Evolutionary conservation across 2,888 invertebrate species (phyloP), one percentile per base, ranked within the genome.

Genomic region (Sialis fuliginosa): DNA sequence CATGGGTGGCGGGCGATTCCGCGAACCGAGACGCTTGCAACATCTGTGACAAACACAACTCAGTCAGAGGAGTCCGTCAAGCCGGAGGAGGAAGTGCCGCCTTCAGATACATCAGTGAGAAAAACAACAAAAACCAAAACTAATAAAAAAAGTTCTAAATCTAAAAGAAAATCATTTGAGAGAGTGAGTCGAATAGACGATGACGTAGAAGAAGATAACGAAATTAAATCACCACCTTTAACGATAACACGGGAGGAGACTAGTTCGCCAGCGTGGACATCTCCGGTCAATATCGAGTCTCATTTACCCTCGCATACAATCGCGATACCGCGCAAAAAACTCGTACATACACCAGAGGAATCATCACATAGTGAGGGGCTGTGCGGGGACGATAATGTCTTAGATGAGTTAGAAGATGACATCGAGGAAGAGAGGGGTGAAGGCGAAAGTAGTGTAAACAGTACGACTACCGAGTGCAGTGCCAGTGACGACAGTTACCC

Each of bases 1-100:
- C 73, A 75, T 62, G 86, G 87, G 57, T 87, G 87, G 88, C 76
- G 81, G 50, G 83, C 83, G 49, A 82, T 81, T 66, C 87, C 86
- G 56, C 75, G 82, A 56, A 86, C 86, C 44, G 80, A 80, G 61
- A 73, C 70, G 59, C 69, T 58, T 64, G 73, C 60, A 63, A 62
- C 63, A 52, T 57, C 57, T 51, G 50, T 5, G 49, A 51, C 12
- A 43, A 48, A 33, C 13, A 47, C 42, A 34, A 39, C 41, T 47
- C 33, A 51, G 34, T 48, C 54, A 43, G 22, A 22, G 22, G 22
- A 22, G 4, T 50, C 51, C 30, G 48, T 50, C 47, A 49, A 50
- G 12, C 49, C 52, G 34, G 48, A 52, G 45, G 45, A 49, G 42
- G 45, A 41, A 44, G 32, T 43, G 53, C 44, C 57, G 57, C 32